A percentile compares a stretch with the other conserved stretches of the same genome.
These are phyloP conservation scores for Acanthornis magna DNA, from an alignment of 2,797 vertebrate genomes.

Conservation along the genomic window DNA sequence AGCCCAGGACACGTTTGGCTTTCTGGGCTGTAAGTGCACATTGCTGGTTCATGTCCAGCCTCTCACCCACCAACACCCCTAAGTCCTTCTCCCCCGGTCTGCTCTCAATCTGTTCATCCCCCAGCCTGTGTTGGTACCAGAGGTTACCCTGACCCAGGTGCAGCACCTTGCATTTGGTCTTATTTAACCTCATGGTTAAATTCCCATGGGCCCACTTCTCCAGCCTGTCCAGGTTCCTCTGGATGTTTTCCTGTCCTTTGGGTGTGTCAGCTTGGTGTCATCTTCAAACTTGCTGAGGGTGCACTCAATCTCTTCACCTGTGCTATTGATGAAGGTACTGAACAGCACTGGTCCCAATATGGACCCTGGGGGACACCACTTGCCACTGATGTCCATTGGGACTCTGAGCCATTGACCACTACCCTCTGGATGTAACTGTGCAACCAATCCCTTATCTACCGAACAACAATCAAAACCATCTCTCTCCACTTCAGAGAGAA, in stretches of 20 bases:
- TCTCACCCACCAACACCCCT: not conserved
- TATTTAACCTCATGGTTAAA: not conserved
- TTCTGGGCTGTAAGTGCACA: not conserved
- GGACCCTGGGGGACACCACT: accelerated
- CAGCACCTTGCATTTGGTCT: not conserved
- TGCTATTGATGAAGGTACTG: not conserved
- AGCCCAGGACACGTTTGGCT: not conserved
- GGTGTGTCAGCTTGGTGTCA: not conserved
- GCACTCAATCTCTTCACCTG: too few relatives aligned
- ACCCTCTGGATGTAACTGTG: not conserved
- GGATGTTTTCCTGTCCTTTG: not conserved
- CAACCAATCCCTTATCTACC: not conserved
- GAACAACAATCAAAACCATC: not conserved
- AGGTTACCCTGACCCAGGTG: not conserved
- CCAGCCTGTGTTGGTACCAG: too few relatives aligned
- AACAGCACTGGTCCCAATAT: not conserved
- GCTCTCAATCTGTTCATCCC: accelerated
- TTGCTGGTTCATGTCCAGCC: not conserved
- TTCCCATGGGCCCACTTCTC: not conserved
- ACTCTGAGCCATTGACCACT: not conserved
- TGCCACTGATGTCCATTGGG: too few relatives aligned
- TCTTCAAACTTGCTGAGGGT: not conserved
- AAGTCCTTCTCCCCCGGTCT: not conserved
- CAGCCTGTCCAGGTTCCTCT: not conserved
- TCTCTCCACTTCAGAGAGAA: not conserved